Base-by-base conservation (phyloP, 2,797 vertebrate species). In the Hybognathus amarus region DNA sequence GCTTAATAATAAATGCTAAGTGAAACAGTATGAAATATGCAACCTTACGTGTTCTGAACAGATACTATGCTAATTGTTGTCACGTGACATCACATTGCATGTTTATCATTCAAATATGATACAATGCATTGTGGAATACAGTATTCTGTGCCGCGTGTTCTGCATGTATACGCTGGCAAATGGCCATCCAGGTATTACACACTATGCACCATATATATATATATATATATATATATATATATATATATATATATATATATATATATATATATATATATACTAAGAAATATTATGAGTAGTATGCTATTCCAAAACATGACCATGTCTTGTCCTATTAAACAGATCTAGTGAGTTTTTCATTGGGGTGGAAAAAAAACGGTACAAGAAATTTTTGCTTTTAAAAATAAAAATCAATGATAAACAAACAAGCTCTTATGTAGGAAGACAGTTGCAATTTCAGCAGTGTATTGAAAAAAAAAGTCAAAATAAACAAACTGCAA, bases 351-450 rank as follows among this genome's bases (percentile, higher is more conserved):
- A 89, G 87, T 80, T 90, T 88, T 88, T 83, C 66, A 83, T 47
- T 85, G 67, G 84, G 83, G 87, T 87, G 88, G 85, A 84, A 33
- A 85, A 88, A 86, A 68, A 86, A 68, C 85, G 66, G 77, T 86
- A 85, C 74, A 59, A 87, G n/a, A n/a, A 17, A 36, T 92, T 92
- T 91, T 93, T 93, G 89, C 89, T 87, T 81, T 40, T 87, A 85
- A 50, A 89, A 93, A 92, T 91, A 92, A 93, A 93, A 83, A 85
- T 20, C 33, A 68, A 80, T 74, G 50, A 79, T 78, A 86, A 80
- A 85, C 61, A 82, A 81, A 78, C 54, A 85, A 81, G 73, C 75
- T 77, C 64, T 83, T 68, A 45, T 45, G 73, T 68, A 64, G 45
- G 59, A 76, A 75, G 61, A 30, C 47, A n/a, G 27, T 76, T 66